Evolutionary conservation across 2,113 vertebrate genomes (phyloP).

Genomic region (Prionailurus bengalensis): DNA sequence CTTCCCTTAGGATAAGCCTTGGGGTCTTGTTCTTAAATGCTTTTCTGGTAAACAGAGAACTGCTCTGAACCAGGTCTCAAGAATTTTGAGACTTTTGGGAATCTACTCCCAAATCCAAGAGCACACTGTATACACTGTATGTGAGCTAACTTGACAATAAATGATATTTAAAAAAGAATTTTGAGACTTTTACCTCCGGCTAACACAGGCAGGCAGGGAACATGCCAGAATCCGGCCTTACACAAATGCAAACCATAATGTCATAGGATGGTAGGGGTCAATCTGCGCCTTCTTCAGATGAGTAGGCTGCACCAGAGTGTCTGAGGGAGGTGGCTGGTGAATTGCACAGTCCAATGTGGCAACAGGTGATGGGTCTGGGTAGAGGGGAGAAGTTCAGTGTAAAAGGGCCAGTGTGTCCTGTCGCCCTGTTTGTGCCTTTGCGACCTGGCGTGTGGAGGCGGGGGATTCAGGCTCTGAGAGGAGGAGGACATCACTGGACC

Average conservation of each 20-base stretch:
- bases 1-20: not conserved
- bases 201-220: not conserved
- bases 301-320: not conserved
- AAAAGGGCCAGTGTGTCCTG: fast-evolving
- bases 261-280: not conserved
- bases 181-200: not conserved
- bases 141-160: no score
- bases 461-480: not conserved
- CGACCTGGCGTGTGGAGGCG: not conserved
- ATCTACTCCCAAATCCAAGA: no score
- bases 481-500: not conserved
- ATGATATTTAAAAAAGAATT: no score
- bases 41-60: conserved; percentile 17
- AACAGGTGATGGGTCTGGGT: not conserved
- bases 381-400: not conserved
- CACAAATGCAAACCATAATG: not conserved
- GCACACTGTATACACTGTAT: no score
- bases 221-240: not conserved
- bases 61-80: not conserved
- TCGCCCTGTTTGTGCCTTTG: not conserved
- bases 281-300: not conserved
- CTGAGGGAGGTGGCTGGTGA: not conserved
- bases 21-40: not conserved
- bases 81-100: not conserved
- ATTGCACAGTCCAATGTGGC: not conserved